A percentile compares a stretch with the other conserved stretches of the same genome.
Conservation (phyloP, 2,888 invertebrate genomes). For the Agriopis marginaria region DNA sequence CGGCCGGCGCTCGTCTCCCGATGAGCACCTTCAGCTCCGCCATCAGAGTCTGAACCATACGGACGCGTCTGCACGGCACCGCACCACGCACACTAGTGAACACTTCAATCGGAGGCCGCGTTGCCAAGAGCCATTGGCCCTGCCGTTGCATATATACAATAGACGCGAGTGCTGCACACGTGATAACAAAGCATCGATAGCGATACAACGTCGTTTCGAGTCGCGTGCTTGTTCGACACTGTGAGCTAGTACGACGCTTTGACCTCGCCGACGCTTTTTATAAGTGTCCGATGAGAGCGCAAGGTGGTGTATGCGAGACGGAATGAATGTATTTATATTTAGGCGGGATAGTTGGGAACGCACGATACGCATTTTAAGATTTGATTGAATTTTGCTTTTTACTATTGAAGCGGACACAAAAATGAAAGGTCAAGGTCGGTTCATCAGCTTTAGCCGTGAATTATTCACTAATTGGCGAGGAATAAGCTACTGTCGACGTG, state of each 20-base stretch:
- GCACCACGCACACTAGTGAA: constrained; percentile 75
- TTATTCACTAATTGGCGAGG: constrained; percentile 54
- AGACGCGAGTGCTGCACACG: constrained; percentile 81
- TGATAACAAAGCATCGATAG: constrained; percentile 77
- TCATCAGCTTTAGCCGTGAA: constrained; percentile 39
- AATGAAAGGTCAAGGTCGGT: constrained; percentile 48
- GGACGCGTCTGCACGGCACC: constrained; percentile 76
- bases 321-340: constrained; percentile 76
- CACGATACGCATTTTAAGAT: constrained; percentile 57
- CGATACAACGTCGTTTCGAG: constrained; percentile 77
- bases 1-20: constrained; percentile 80
- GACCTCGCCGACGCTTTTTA: constrained; percentile 84
- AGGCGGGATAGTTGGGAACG: constrained; percentile 66
- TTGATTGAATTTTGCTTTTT: constrained; percentile 44
- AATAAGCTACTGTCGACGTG: constrained; percentile 65
- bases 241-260: constrained; percentile 67
- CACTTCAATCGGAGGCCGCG: constrained; percentile 69
- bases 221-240: constrained; percentile 81
- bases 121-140: constrained; percentile 83
- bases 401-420: constrained; percentile 24
- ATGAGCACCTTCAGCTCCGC: constrained; percentile 84
- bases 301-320: constrained; percentile 75
- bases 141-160: constrained; percentile 73
- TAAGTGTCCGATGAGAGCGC: constrained; percentile 81
- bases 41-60: constrained; percentile 84